These are phyloP conservation scores for Calliopsis andreniformis DNA, from an alignment of 1,140 invertebrate species.

Conservation along the genomic window DNA sequence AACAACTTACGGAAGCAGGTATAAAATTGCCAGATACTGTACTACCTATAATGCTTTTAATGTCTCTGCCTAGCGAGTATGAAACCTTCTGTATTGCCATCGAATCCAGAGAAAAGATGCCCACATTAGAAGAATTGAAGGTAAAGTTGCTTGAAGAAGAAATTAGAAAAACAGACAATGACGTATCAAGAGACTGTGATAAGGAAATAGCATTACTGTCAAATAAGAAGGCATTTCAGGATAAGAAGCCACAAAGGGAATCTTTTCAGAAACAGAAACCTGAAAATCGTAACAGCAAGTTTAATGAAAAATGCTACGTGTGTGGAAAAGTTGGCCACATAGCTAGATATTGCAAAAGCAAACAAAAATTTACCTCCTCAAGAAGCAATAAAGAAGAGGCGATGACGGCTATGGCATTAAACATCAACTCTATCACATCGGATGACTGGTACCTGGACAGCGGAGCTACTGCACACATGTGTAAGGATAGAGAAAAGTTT, in stretches of 20 bases:
- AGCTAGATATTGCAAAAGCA: neutral
- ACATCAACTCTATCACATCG: neutral
- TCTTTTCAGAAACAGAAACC: too few species aligned
- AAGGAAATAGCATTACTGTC: neutral
- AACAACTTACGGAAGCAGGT: neutral
- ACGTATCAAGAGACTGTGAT: neutral
- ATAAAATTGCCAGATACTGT: conserved; percentile 12
- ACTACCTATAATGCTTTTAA: neutral
- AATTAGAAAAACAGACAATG: neutral
- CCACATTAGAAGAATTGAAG: neutral
- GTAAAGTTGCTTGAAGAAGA: conserved; percentile 10
- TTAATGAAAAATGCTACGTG: neutral
- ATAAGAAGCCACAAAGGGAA: too few species aligned
- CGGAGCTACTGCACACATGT: conserved; percentile 15
- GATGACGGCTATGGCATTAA: neutral
- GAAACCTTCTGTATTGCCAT: conserved; percentile 6
- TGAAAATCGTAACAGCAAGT: neutral
- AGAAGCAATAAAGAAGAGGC: neutral
- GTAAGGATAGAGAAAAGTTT: neutral
- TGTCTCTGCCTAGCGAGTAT: neutral
- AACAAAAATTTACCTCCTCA: neutral
- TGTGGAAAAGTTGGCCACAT: neutral
- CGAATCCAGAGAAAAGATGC: neutral
- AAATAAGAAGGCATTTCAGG: neutral
- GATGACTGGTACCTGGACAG: neutral